Base-by-base conservation (phyloP, 2,888 invertebrate species). In the Gymnosoma rotundatum region DNA sequence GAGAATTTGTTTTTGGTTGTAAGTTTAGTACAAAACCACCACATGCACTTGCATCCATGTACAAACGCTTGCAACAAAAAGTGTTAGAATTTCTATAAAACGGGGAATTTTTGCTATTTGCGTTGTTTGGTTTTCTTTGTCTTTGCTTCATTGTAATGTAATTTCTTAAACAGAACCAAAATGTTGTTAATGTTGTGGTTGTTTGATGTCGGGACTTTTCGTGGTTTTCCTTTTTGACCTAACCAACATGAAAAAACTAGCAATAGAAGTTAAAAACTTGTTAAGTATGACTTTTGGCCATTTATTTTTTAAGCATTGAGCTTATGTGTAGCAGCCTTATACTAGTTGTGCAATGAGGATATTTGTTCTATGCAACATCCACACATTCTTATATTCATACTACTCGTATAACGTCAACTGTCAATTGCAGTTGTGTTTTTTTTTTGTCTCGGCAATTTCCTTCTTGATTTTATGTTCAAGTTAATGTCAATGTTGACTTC, bases 1-100 rank as follows among this genome's bases (percentile, higher is more conserved):
- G 87, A 91, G 91, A 90, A 89, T 90, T 88, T 88, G 87, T 91
- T 91, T 88, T 90, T 88, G 6, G 66, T 18, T 58, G 16, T 70
- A 60, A 36, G 32, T 38, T 25, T 20, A 14, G 12, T 14, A 9
- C 12, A 36, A 48, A 60, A 42, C 42, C 16, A 21, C 45, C 58
- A 21, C 21, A 54, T 63, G 16, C 18, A 2, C 20, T 32, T 42
- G 12, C 42, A 42, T 42, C 42, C 12, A 42, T 12, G 42, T 42
- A 12, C 10, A 42, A 12, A 42, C 4, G 42, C 14, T 25, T 52
- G n/a, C 10, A n/a, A 61, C 54, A 81, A 82, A 79, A 76, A 73
- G 83, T 83, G 83, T 83, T 79, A 72, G 78, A 70, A 67, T 75
- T 61, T 73, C 7, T 64, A 32, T 78, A 67, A 58, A 78, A 64